These are phyloP conservation scores for Anguilla japonica DNA, from an alignment of 2,113 vertebrate species.

Conservation along the genomic window DNA sequence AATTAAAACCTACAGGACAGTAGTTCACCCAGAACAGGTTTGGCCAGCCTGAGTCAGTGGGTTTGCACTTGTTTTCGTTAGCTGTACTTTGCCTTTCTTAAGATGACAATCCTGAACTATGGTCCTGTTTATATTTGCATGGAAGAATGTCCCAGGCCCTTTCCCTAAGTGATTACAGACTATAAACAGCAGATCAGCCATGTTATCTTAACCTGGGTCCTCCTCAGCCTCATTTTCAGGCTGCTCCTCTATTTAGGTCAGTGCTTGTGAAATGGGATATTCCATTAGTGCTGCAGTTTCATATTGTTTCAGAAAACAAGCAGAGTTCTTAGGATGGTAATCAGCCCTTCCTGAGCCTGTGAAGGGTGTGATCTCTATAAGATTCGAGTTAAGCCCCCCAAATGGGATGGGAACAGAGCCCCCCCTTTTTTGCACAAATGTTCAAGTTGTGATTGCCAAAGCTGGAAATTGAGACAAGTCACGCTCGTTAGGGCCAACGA, in stretches of 20 bases:
- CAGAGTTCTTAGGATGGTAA: neutral
- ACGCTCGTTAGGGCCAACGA: neutral
- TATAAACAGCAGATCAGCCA: constrained; percentile 11
- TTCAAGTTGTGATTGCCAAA: constrained; percentile 17
- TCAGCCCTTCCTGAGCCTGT: constrained; percentile 25
- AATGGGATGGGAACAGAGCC: constrained; percentile 17
- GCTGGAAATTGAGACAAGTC: constrained; percentile 19
- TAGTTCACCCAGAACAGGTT: too few relatives aligned
- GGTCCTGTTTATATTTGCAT: constrained; percentile 29
- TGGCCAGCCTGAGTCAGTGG: neutral
- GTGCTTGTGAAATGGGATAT: constrained; percentile 34
- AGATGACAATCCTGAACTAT: constrained; percentile 22
- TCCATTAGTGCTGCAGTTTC: constrained; percentile 22
- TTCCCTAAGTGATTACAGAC: constrained; percentile 29
- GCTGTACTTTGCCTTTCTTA: constrained; percentile 28
- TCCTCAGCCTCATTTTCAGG: constrained; percentile 23
- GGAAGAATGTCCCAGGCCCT: constrained; percentile 26
- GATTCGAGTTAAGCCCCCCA: constrained; percentile 21
- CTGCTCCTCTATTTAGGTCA: constrained; percentile 34
- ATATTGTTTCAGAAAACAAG: constrained; percentile 54
- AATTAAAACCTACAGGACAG: too few relatives aligned
- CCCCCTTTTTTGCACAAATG: neutral
- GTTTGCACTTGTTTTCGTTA: constrained; percentile 31
- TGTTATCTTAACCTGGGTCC: constrained; percentile 47
- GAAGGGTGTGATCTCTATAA: constrained; percentile 16